Evolutionary conservation across 2,113 vertebrate species (phyloP), one percentile per base, ranked within the genome.

Genomic region (Aegypius monachus): DNA sequence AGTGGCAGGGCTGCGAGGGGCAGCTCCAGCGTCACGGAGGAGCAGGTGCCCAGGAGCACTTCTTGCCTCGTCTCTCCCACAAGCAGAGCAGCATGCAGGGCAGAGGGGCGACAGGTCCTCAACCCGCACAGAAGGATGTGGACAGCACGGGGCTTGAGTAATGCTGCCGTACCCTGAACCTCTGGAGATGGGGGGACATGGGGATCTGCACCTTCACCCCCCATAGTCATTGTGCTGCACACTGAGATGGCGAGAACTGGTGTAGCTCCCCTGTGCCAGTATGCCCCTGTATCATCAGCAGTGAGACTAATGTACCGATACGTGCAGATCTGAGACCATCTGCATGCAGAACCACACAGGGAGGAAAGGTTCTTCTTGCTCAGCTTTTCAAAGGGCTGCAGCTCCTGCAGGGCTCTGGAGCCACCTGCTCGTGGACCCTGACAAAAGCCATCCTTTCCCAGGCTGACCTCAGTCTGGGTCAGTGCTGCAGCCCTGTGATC

Each of bases 1-100:
- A 42, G 22, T 10, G 0, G 45, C 36, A 21, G n/a, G 38, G 38
- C 32, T 2, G 3, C 10, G 9, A 1, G 5, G 22, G 25, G 71
- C 50, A 56, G 61, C 50, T 26, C 42, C 67, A 48, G 38, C 12
- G 14, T 25, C 7, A 13, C 0, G 2, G 10, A 26, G 17, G 11
- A 47, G n/a, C 55, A 29, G 29, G 20, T 16, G 45, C 13, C 38
- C 25, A 6, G 18, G 47, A 47, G 9, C 29, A 4, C 19, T 25
- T 55, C 47, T 22, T 27, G 17, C 56, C 65, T 53, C 65, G 50
- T 26, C 13, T 14, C 31, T 78, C 47, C 56, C 34, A 10, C 13
- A 19, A 53, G 13, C 47, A 19, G 50, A 50, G 34, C 22, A 10
- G 34, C 11, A 14, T 3, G 2, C 27, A 27, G 59, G 58, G 48